Percentiles rank a stretch among this genome's conserved stretches.
These are phyloP conservation scores for Ochotona curzoniae DNA, from an alignment of 2,113 vertebrate genomes.

Conservation along the genomic window DNA sequence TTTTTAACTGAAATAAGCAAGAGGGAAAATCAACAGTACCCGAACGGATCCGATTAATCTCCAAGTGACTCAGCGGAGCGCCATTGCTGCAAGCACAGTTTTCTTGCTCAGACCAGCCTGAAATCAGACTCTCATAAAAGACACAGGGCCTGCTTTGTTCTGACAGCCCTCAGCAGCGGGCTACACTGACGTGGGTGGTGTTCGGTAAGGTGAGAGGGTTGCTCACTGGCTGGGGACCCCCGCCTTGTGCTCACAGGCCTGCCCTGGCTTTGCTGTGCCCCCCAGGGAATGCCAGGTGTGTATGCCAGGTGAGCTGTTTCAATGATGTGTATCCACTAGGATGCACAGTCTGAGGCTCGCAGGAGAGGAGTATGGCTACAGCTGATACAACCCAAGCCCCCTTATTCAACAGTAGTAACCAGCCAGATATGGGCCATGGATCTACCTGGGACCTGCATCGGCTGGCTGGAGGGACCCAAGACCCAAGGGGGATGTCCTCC, in stretches of 20 bases:
- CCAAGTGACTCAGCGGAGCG: fast-evolving
- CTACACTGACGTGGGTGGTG: fast-evolving
- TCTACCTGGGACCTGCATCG: background rate
- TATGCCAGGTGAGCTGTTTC: background rate
- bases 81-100: fast-evolving
- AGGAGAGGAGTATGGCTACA: background rate
- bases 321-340: background rate
- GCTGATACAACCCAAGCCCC: background rate
- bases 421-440: too few species aligned
- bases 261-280: background rate
- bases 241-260: background rate
- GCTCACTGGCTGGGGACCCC: fast-evolving
- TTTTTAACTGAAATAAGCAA: background rate
- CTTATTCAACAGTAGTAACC: too few species aligned
- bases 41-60: background rate
- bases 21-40: background rate
- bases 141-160: fast-evolving
- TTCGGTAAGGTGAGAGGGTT: too few species aligned
- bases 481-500: too few species aligned
- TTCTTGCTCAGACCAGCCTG: background rate
- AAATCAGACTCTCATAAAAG: background rate
- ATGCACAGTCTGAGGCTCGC: background rate
- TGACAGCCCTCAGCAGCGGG: background rate
- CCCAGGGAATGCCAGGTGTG: background rate
- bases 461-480: background rate